Percentiles rank a stretch among this genome's conserved stretches.
phyloP scores from a whole-genome alignment of 1,140 invertebrate genomes.

The Fopius arisanus region DNA sequence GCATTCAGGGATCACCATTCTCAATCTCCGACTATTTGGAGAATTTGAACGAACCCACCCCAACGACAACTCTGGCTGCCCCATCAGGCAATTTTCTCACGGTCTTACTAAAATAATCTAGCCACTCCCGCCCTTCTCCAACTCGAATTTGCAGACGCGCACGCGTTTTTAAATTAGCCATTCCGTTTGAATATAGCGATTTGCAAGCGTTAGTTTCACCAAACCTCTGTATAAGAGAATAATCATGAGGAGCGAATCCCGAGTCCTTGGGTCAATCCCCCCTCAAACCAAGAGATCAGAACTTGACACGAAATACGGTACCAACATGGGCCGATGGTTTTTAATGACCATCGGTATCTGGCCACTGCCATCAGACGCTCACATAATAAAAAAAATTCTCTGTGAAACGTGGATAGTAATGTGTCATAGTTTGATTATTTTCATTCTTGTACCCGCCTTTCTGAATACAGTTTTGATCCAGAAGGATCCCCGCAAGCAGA shows the following conservation, averaged over 20 bases:
- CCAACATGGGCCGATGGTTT: slow-evolving; percentile 38
- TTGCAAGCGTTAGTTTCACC: background rate
- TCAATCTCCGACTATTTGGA: too few relatives aligned
- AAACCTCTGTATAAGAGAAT: background rate
- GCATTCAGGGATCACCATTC: too few relatives aligned
- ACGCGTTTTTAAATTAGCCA: background rate
- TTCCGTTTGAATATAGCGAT: background rate
- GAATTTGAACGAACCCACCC: background rate
- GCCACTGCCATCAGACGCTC: slow-evolving; percentile 15
- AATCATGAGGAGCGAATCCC: slow-evolving; percentile 7
- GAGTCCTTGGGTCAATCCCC: background rate
- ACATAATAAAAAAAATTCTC: background rate
- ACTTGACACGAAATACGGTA: slow-evolving; percentile 33
- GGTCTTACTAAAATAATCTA: background rate
- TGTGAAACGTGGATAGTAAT: slow-evolving; percentile 4
- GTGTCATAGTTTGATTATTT: slow-evolving; percentile 29
- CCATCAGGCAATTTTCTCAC: background rate
- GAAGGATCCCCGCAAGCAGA: slow-evolving; percentile 32
- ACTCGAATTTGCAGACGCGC: background rate
- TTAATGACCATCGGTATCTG: slow-evolving; percentile 44
- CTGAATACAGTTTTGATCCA: slow-evolving; percentile 39
- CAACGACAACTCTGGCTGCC: background rate
- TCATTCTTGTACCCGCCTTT: slow-evolving; percentile 29
- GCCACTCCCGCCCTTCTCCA: background rate
- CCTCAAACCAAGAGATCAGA: slow-evolving; percentile 24